Conservation (phyloP, 2,113 vertebrate genomes). For the Eublepharis macularius region DNA sequence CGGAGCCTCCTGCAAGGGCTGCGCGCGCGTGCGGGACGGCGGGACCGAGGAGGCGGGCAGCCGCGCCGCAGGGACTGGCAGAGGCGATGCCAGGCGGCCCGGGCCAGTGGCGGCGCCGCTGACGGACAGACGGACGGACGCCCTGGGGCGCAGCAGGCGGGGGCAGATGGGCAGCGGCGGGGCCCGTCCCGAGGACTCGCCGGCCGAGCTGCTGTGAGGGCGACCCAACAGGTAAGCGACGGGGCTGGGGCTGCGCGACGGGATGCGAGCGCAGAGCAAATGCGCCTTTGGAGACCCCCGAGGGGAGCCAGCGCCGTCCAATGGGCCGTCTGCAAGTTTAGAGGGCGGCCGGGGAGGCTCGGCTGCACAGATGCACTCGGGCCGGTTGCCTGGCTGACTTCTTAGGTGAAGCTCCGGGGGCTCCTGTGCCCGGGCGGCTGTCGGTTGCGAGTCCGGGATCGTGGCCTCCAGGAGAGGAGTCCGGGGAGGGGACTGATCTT, state of each 20-base stretch:
- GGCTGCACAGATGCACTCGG: no score
- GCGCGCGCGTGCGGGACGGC: background rate
- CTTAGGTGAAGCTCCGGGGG: no score
- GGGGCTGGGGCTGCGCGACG: rapidly evolving
- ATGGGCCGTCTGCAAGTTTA: no score
- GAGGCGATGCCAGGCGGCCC: conserved; percentile 10
- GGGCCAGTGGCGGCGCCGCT: conserved; percentile 28
- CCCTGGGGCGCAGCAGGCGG: background rate
- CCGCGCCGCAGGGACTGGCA: conserved; percentile 14
- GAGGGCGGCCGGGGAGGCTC: no score
- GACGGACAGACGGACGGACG: background rate
- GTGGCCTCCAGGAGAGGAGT: background rate
- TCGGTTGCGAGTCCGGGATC: background rate
- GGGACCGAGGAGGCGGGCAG: conserved; percentile 13
- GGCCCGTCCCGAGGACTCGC: background rate
- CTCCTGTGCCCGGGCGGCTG: no score
- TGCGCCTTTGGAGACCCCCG: no score
- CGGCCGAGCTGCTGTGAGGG: background rate
- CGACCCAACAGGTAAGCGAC: background rate
- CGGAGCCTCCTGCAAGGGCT: background rate
- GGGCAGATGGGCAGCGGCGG: background rate
- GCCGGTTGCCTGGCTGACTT: no score
- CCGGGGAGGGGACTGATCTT: no score
- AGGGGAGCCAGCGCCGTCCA: no score
- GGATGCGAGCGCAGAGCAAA: background rate